Evolutionary conservation across 2,888 invertebrate species (phyloP).

Genomic region (Globia sparganii): DNA sequence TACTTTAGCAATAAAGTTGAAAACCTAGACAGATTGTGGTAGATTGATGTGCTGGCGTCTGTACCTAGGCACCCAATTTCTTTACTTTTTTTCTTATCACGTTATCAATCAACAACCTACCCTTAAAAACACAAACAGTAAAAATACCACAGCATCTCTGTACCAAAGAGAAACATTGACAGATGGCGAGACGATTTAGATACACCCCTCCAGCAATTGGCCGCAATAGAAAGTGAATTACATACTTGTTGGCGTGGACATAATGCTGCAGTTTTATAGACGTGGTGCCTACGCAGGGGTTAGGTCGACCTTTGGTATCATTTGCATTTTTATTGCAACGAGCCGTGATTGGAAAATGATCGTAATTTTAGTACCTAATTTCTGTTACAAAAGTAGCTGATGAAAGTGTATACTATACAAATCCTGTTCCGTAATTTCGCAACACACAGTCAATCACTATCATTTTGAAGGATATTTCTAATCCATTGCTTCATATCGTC

Average conservation of each 20-base stretch:
- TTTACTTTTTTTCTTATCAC: background rate
- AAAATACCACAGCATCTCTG: conserved; percentile 3
- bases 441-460: background rate
- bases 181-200: conserved; percentile 72
- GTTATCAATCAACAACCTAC: background rate
- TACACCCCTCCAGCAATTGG: conserved; percentile 66
- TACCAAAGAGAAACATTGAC: conserved; percentile 55
- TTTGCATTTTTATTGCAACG: conserved; percentile 65
- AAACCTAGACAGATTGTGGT: too few relatives aligned
- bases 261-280: conserved; percentile 56
- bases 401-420: background rate
- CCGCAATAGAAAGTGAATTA: conserved; percentile 72
- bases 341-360: conserved; percentile 61
- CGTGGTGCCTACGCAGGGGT: conserved; percentile 27
- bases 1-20: too few relatives aligned
- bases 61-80: background rate
- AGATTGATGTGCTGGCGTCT: too few relatives aligned
- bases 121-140: background rate
- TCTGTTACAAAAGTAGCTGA: background rate
- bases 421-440: background rate
- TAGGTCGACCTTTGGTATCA: conserved; percentile 49
- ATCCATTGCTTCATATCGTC: too few relatives aligned
- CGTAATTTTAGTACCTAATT: conserved; percentile 32
- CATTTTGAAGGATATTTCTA: too few relatives aligned
- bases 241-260: conserved; percentile 59